These are phyloP conservation scores for Lamprologus callipterus DNA, from an alignment of 2,113 vertebrate species.

Conservation along the genomic window DNA sequence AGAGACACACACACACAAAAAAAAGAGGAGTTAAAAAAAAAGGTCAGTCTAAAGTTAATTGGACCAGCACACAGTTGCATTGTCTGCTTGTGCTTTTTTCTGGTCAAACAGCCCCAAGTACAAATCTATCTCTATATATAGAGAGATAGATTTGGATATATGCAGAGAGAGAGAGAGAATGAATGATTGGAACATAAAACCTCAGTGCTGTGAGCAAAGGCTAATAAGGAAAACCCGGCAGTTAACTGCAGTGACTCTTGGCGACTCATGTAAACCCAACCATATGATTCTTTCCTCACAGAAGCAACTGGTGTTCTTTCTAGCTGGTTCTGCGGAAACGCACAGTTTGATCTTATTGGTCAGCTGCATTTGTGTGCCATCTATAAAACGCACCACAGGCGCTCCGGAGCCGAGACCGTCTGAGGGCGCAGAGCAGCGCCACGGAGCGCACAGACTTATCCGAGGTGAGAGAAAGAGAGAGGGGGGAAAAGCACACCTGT, in stretches of 20 bases:
- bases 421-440: conserved; percentile 30
- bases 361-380: conserved; percentile 9
- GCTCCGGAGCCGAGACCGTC: conserved; percentile 17
- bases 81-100: background rate
- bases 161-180: background rate
- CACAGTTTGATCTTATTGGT: conserved; percentile 55
- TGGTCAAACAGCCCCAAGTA: background rate
- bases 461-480: background rate
- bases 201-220: background rate
- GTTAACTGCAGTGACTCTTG: background rate
- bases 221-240: background rate
- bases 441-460: background rate
- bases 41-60: background rate
- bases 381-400: conserved; percentile 38
- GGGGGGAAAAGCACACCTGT: background rate
- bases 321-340: background rate
- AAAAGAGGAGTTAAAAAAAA: background rate
- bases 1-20: background rate
- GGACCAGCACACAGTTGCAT: background rate
- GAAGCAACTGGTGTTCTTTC: background rate
- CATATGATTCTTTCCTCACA: background rate
- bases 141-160: background rate
- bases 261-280: background rate
- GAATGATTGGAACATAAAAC: background rate
- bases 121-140: fast-evolving